These are phyloP conservation scores for Priocnemis perturbator DNA, from an alignment of 2,888 invertebrate species.

Conservation along the genomic window DNA sequence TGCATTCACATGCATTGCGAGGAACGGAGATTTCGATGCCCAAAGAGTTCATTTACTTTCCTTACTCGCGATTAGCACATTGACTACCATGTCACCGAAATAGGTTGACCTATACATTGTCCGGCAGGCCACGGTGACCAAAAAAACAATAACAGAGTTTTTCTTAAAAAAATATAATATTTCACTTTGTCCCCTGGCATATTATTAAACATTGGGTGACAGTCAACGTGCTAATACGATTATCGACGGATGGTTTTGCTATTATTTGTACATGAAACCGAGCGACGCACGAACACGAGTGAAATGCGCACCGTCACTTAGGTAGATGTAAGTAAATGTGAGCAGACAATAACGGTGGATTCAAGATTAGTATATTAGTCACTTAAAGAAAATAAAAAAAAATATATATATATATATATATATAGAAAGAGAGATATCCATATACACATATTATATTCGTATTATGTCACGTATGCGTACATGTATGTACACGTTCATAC, in stretches of 20 bases:
- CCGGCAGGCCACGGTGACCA: too few relatives aligned
- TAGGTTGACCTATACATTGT: too few relatives aligned
- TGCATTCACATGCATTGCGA: slow-evolving; percentile 2
- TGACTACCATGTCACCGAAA: slow-evolving; percentile 29
- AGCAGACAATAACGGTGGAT: slow-evolving; percentile 71
- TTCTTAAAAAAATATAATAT: too few relatives aligned
- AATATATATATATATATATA: slow-evolving; percentile 40
- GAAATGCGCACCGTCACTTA: slow-evolving; percentile 50
- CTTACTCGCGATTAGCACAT: slow-evolving; percentile 29
- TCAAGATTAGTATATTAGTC: slow-evolving; percentile 56
- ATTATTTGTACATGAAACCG: background rate
- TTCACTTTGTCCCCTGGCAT: too few relatives aligned
- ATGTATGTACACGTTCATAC: slow-evolving; percentile 5
- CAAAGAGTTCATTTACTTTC: slow-evolving; percentile 20
- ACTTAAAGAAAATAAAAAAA: slow-evolving; percentile 38
- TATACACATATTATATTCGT: background rate
- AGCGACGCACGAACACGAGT: too few relatives aligned
- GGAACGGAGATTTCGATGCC: slow-evolving; percentile 32
- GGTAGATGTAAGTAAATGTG: slow-evolving; percentile 72
- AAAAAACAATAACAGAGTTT: too few relatives aligned
- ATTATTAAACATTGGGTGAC: too few relatives aligned
- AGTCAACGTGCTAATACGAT: too few relatives aligned
- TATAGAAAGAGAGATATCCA: slow-evolving; percentile 38
- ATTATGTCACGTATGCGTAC: too few relatives aligned
- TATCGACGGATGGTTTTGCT: too few relatives aligned